Conservation (phyloP, 1,140 invertebrate genomes). For the Drosophila ficusphila region DNA sequence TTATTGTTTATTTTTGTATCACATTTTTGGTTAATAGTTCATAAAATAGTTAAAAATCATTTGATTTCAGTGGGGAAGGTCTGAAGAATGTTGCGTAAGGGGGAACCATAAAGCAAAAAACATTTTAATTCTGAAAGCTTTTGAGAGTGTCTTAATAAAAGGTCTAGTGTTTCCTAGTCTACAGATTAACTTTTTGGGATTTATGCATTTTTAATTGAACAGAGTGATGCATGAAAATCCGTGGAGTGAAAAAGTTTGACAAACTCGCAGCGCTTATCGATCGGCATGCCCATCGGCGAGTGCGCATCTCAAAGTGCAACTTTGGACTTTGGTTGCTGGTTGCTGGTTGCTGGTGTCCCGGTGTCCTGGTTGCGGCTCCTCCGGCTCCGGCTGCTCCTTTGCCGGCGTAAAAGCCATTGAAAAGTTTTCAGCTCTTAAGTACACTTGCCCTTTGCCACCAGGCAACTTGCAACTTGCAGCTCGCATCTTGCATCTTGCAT, state of each 20-base stretch:
- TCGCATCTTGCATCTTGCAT: no score
- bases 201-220: neutral
- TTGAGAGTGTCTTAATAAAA: no score
- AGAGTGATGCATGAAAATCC: neutral
- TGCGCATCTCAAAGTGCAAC: constrained; percentile 12
- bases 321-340: constrained; percentile 34
- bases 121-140: no score
- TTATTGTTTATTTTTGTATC: no score
- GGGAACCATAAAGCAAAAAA: no score
- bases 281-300: neutral
- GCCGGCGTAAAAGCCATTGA: constrained; percentile 66
- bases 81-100: no score
- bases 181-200: no score
- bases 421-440: constrained; percentile 76
- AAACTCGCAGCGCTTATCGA: neutral
- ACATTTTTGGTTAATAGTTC: no score
- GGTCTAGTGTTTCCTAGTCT: no score
- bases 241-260: neutral
- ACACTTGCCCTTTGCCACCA: constrained; percentile 52
- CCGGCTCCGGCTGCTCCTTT: neutral
- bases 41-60: no score
- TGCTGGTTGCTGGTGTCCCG: neutral
- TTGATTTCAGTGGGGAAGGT: no score
- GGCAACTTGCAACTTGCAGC: neutral
- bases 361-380: neutral